Conservation (phyloP, 2,888 invertebrate genomes). For the Thera britannica region DNA sequence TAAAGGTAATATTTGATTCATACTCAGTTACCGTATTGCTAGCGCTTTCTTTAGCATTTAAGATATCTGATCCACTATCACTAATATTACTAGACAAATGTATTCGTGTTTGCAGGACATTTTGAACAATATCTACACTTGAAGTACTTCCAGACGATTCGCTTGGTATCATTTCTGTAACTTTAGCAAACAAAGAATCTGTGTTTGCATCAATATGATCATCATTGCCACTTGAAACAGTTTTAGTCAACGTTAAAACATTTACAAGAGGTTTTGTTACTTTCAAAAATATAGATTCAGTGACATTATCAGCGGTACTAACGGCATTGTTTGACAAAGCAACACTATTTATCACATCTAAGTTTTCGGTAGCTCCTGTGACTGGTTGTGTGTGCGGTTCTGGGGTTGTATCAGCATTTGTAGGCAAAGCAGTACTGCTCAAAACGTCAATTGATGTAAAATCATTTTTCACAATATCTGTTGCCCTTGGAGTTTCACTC, state of each 20-base stretch:
- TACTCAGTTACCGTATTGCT: neutral
- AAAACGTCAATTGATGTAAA: neutral
- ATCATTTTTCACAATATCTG: neutral
- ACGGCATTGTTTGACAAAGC: neutral
- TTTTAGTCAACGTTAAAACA: slow-evolving; percentile 1
- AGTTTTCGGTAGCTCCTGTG: neutral
- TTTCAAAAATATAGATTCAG: neutral
- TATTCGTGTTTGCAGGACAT: neutral
- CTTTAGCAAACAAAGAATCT: neutral
- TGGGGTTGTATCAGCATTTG: neutral
- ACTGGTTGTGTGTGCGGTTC: neutral
- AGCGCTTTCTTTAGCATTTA: slow-evolving; percentile 1
- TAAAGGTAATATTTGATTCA: neutral
- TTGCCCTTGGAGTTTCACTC: neutral
- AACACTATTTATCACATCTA: neutral
- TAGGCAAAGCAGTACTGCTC: neutral
- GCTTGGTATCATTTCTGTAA: neutral
- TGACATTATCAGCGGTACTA: neutral
- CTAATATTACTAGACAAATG: neutral
- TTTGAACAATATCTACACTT: slow-evolving; percentile 7
- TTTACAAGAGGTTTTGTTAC: neutral
- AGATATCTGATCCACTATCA: neutral
- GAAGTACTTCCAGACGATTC: slow-evolving; percentile 1
- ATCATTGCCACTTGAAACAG: slow-evolving; percentile 1
- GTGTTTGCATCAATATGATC: neutral